Evolutionary conservation across 1,140 invertebrate genomes (phyloP), one percentile per base, ranked within the genome.

Genomic region (Procambarus clarkii): DNA sequence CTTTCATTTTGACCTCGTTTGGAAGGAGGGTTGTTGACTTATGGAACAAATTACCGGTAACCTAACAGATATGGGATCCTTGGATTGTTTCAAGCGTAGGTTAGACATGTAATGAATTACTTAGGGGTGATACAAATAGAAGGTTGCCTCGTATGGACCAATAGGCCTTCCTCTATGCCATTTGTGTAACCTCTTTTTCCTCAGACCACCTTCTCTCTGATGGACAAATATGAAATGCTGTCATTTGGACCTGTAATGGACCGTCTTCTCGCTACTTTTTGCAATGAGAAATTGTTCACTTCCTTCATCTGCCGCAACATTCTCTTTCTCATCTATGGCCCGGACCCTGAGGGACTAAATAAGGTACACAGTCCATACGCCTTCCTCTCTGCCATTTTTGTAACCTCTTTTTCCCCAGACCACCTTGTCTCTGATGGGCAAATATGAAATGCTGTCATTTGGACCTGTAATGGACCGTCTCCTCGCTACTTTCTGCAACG

Each of bases 381-480:
- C 34, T 21, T 77, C 80, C 11, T 24, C 46, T 45, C 21, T 60
- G 3, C n/a, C 34, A 34, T 34, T 34, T 34, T 34, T 54, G 8
- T 13, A 54, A 4, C 64, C 5, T 34, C 77, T 54, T 15, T 91
- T 84, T 93, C 94, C 94, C 58, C 92, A 96, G 95, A 94, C 94
- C 93, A 93, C 97, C 13, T 83, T 95, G 0, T 95, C 95, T 90
- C 94, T 96, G 85, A 93, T 97, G 0, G 96, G 96, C 2, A 94
- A 95, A 2, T 95, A 96, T 64, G 96, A 97, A 93, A 96, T 97
- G 94, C 93, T 97, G 48, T 96, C 97, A 0, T 96, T 96, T 81
- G 96, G 95, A 85, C 93, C 94, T 24, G 93, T 97, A 4, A 85
- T 97, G 18, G 95, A 96, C 93, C 95, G 95, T 93, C 92, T 97